phyloP scores from a whole-genome alignment of 2,113 vertebrate species.

The Takifugu bimaculatus region DNA sequence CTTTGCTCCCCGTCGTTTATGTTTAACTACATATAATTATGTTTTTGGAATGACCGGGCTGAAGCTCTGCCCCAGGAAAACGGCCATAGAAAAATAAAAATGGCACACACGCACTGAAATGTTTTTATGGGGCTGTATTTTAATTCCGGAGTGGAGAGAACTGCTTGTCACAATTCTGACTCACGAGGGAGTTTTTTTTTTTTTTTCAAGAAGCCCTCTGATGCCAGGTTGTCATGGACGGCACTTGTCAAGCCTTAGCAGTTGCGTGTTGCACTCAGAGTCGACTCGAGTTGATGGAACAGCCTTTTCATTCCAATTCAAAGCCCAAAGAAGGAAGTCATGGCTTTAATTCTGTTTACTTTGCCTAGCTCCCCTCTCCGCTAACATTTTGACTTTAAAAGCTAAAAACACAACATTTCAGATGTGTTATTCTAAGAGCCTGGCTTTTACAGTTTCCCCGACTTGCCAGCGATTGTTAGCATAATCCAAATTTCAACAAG shows the following conservation, averaged over 20 bases:
- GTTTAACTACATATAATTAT: constrained; percentile 76
- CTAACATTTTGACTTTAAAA: constrained; percentile 54
- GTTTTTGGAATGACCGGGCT: constrained; percentile 70
- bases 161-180: constrained; percentile 23
- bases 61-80: constrained; percentile 45
- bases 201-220: constrained; percentile 4
- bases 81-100: constrained; percentile 28
- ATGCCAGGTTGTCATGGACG: constrained; percentile 10
- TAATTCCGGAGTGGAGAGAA: constrained; percentile 20
- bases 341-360: constrained; percentile 59
- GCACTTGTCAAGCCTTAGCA: constrained; percentile 12
- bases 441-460: constrained; percentile 50
- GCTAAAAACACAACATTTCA: constrained; percentile 52
- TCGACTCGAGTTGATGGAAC: constrained; percentile 4
- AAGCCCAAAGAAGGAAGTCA: constrained; percentile 59
- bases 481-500: constrained; percentile 73
- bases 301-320: constrained; percentile 35
- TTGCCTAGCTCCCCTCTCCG: constrained; percentile 26
- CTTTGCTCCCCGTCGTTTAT: constrained; percentile 44
- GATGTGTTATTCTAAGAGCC: constrained; percentile 56
- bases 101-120: constrained; percentile 18
- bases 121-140: constrained; percentile 38
- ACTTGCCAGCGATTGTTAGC: constrained; percentile 56
- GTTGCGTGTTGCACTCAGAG: constrained; percentile 9
- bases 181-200: constrained; percentile 12